Conservation (phyloP, 2,888 invertebrate species). For the Hedychridium roseum region DNA sequence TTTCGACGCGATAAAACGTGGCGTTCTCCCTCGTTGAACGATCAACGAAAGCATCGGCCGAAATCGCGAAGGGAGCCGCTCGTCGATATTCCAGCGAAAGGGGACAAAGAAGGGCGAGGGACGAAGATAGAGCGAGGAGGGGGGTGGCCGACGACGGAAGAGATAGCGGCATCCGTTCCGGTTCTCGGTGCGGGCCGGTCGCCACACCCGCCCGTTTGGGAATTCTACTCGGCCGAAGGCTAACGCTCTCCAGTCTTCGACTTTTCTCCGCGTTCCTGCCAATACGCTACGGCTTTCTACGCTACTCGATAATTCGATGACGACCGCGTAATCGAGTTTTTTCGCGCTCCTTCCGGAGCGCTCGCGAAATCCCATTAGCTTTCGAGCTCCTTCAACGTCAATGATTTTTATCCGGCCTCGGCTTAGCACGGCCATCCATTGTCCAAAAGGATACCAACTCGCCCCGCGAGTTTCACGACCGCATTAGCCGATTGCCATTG, state of each 20-base stretch:
- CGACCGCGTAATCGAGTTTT: no score
- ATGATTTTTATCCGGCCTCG: no score
- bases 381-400: no score
- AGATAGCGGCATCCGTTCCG: conserved; percentile 52
- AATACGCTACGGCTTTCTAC: no score
- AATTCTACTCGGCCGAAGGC: conserved; percentile 60
- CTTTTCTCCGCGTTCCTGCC: conserved; percentile 37
- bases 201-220: conserved; percentile 65
- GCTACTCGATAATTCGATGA: no score
- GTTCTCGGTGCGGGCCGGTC: conserved; percentile 61
- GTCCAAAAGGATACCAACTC: no score
- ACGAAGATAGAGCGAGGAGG: conserved; percentile 24
- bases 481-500: no score
- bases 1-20: conserved; percentile 3
- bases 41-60: conserved; percentile 14
- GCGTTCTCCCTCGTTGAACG: conserved; percentile 9
- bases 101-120: neutral
- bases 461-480: no score
- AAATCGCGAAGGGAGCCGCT: neutral
- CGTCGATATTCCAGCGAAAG: neutral
- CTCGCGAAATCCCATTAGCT: no score
- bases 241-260: conserved; percentile 26
- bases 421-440: no score
- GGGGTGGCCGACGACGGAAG: conserved; percentile 10
- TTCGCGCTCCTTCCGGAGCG: no score